Percentiles rank a stretch among this genome's conserved stretches.
phyloP scores from a whole-genome alignment of 1,140 invertebrate genomes.

The Diploscapter pachys region DNA sequence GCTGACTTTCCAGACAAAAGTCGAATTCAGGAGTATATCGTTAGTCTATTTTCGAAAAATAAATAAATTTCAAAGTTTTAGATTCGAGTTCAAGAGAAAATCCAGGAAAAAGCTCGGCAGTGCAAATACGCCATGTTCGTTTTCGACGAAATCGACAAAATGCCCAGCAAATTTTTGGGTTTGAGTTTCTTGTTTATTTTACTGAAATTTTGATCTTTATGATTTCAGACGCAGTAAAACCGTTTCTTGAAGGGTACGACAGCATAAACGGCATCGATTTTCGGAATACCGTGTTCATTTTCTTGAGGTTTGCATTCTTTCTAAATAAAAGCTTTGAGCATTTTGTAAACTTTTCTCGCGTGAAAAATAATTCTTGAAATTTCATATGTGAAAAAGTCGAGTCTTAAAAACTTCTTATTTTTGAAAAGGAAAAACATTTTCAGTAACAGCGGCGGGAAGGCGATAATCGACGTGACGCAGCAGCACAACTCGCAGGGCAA shows the following conservation, averaged over 20 bases:
- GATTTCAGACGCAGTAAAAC: conserved; percentile 65
- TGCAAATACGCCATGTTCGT: conserved; percentile 82
- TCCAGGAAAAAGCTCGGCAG: conserved; percentile 66
- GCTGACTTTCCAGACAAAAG: conserved; percentile 71
- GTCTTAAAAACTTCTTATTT: background rate
- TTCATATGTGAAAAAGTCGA: background rate
- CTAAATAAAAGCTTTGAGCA: conserved; percentile 13
- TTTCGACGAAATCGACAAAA: conserved; percentile 95
- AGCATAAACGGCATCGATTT: conserved; percentile 64
- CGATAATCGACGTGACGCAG: background rate
- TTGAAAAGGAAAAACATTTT: background rate
- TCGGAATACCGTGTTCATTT: conserved; percentile 78
- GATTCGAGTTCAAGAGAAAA: conserved; percentile 65
- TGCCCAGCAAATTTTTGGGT: conserved; percentile 78
- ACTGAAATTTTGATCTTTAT: no score
- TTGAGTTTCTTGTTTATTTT: conserved; percentile 54
- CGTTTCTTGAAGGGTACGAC: conserved; percentile 80
- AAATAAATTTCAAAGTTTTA: conserved; percentile 56
- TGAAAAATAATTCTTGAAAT: background rate
- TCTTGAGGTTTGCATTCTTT: conserved; percentile 64
- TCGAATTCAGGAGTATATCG: conserved; percentile 63
- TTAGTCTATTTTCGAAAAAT: conserved; percentile 23
- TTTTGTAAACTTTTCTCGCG: background rate
- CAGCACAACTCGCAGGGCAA: conserved; percentile 1
- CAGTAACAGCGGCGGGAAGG: conserved; percentile 1